phyloP scores from a whole-genome alignment of 2,888 invertebrate genomes.

The Stenchaetothrips biformis region DNA sequence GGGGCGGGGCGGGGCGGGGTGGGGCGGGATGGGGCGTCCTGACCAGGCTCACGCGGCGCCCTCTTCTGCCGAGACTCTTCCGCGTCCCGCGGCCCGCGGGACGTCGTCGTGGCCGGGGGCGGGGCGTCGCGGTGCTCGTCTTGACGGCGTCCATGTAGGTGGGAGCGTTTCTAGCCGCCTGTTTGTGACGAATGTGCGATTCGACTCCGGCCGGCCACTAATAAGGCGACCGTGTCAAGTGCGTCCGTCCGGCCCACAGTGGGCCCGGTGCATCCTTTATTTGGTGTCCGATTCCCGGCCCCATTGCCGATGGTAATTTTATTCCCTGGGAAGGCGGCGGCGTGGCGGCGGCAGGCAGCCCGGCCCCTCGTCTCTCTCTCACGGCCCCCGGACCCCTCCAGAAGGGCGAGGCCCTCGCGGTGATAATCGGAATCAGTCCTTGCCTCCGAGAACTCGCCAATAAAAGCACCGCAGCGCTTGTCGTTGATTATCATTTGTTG shows the following conservation, averaged over 20 bases:
- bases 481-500: slow-evolving; percentile 49
- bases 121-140: not conserved
- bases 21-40: slow-evolving; percentile 31
- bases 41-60: not conserved
- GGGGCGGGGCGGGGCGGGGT: slow-evolving; percentile 29
- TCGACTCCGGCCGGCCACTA: no score
- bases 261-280: not conserved
- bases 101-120: not conserved
- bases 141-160: slow-evolving; percentile 39
- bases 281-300: slow-evolving; percentile 36
- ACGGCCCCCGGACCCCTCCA: not conserved
- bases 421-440: no score
- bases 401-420: no score
- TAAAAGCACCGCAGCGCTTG: no score
- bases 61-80: not conserved
- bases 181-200: slow-evolving; percentile 32
- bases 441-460: slow-evolving; percentile 43
- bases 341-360: not conserved
- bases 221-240: no score
- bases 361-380: not conserved
- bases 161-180: slow-evolving; percentile 55
- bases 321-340: slow-evolving; percentile 18
- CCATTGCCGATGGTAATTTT: slow-evolving; percentile 21
- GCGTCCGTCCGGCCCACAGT: slow-evolving; percentile 58
- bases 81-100: not conserved